Base-by-base conservation (phyloP, 2,113 vertebrate species). In the Lonchura striata region DNA sequence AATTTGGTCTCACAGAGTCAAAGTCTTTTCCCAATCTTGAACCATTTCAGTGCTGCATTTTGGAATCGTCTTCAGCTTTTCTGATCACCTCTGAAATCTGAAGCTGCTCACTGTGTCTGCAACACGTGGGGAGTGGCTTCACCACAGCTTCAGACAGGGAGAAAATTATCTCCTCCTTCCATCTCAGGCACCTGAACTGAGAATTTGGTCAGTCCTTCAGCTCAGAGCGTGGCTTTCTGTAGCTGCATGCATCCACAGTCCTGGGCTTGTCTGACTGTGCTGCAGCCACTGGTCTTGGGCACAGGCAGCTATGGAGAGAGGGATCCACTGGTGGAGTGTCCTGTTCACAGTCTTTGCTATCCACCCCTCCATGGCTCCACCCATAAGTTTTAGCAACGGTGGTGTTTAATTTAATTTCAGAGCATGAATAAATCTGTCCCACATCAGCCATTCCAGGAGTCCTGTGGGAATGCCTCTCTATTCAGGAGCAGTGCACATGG, bases 171-270 rank as follows among this genome's bases (percentile, higher is more conserved):
- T 86, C n/a, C 28, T 25, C 6, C 1, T 37, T 76, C 8, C 1
- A 15, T 23, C 74, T 57, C 1, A 0, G 44, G 37, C 1, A 0
- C 2, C 1, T 37, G 15, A 33, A 37, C 49, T 1, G 1, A 24
- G 37, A 42, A 42, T 35, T 2, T 17, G 8, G 1, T 42, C 24
- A 57, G 12, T 74, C 25, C 68, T 77, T 42, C 7, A 59, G 25
- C 50, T 41, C 53, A 56, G 50, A 54, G 30, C 0, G 0, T 31
- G 31, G 50, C 33, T 76, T 23, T 65, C 5, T 19, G 54, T 54
- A 52, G 28, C 19, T 54, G 69, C 47, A 27, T 20, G 28, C 71
- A 60, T 17, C 28, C 57, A 7, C 0, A 0, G 33, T 41, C 47
- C 47, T 49, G 64, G n/a, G 12, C 20, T 27, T 1, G 0, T 61